These are phyloP conservation scores for Paradoxurus hermaphroditus DNA, from an alignment of 2,113 vertebrate species.

Conservation along the genomic window DNA sequence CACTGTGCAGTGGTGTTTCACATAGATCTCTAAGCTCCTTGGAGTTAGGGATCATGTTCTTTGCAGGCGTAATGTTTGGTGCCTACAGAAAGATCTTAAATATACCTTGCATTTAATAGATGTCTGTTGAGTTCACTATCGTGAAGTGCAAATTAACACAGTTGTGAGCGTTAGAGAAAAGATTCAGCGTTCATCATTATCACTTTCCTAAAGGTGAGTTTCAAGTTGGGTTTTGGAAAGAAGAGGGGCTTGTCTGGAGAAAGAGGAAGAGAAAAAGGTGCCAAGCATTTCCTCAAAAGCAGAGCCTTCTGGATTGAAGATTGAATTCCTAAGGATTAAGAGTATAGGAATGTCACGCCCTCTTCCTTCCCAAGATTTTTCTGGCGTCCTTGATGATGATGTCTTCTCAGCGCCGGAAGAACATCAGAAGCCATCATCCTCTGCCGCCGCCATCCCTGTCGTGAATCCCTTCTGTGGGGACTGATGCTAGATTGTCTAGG, in stretches of 20 bases:
- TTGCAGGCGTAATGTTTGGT: background rate
- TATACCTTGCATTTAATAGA: slow-evolving; percentile 20
- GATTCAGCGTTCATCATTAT: background rate
- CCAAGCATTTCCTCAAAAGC: background rate
- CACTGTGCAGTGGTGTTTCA: background rate
- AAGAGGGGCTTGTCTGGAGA: background rate
- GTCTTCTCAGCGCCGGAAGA: background rate
- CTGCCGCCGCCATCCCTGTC: background rate
- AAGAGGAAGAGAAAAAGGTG: background rate
- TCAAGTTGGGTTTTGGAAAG: slow-evolving; percentile 30
- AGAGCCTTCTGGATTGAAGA: slow-evolving; percentile 23
- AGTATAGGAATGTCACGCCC: background rate
- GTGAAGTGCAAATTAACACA: slow-evolving; percentile 15
- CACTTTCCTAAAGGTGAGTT: slow-evolving; percentile 30
- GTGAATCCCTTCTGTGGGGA: background rate
- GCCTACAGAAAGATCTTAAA: slow-evolving; percentile 15
- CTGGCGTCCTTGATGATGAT: background rate
- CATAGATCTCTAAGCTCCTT: background rate
- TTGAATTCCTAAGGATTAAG: slow-evolving; percentile 27
- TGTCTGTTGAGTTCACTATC: slow-evolving; percentile 7
- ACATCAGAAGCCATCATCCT: background rate
- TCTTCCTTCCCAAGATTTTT: slow-evolving; percentile 4
- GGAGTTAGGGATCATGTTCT: background rate
- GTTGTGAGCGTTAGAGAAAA: slow-evolving; percentile 13
- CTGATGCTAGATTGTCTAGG: background rate